Conservation (phyloP, 2,113 vertebrate species). For the Vimba vimba region DNA sequence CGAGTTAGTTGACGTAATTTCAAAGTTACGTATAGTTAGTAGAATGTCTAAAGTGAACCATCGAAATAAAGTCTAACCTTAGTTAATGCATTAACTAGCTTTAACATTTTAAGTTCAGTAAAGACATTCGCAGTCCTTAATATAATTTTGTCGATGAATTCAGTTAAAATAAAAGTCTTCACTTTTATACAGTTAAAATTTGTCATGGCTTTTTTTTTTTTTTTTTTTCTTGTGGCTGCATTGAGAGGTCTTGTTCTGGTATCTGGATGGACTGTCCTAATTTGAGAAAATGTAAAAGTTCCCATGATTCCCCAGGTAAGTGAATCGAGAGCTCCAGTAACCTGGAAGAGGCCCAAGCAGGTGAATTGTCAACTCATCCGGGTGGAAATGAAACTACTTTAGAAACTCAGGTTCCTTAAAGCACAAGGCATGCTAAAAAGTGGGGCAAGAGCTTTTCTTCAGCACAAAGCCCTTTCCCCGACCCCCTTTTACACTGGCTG, state of each 20-base stretch:
- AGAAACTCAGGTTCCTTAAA: conserved; percentile 36
- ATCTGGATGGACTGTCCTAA: conserved; percentile 12
- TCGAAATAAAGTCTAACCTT: too few relatives aligned
- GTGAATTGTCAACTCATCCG: conserved; percentile 51
- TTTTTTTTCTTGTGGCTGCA: not conserved
- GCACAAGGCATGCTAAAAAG: conserved; percentile 39
- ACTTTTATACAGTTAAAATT: not conserved
- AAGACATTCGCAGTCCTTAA: too few relatives aligned
- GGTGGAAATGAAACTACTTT: conserved; percentile 30
- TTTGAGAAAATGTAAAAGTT: conserved; percentile 23
- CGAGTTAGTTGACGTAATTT: too few relatives aligned
- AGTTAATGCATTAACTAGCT: not conserved
- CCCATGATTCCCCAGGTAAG: conserved; percentile 12
- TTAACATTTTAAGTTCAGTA: not conserved
- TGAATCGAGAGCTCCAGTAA: conserved; percentile 26
- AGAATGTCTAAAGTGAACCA: too few relatives aligned
- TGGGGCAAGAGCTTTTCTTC: conserved; percentile 53
- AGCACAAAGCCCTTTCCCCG: conserved; percentile 22
- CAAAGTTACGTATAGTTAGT: too few relatives aligned
- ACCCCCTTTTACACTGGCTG: not conserved
- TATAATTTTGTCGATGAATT: not conserved
- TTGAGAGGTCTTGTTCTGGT: not conserved
- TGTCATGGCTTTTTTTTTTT: too few relatives aligned
- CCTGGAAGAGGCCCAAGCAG: conserved; percentile 12
- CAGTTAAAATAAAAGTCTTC: not conserved